Conservation (phyloP, 2,113 vertebrate species). For the Myocastor coypus region DNA sequence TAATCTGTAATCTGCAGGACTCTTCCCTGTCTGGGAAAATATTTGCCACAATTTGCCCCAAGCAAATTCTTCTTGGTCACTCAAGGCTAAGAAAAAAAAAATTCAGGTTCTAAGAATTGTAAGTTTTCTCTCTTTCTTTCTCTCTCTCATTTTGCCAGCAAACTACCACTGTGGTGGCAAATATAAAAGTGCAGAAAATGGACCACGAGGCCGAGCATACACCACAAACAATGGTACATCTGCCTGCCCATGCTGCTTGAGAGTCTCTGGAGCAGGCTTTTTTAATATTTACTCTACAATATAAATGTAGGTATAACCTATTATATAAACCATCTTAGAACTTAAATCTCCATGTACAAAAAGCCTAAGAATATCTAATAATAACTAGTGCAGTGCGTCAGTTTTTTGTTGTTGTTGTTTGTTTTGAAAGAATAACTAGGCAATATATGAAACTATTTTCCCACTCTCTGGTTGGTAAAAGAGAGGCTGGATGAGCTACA, state of each 20-base stretch:
- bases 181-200: constrained; percentile 92
- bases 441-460: constrained; percentile 91
- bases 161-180: constrained; percentile 90
- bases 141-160: constrained; percentile 83
- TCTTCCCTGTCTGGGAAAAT: constrained; percentile 81
- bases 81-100: constrained; percentile 86
- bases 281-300: constrained; percentile 91
- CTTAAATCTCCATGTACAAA: constrained; percentile 93
- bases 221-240: constrained; percentile 91
- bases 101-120: constrained; percentile 84
- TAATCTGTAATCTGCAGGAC: constrained; percentile 85
- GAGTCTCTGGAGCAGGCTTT: constrained; percentile 88
- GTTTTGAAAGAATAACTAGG: constrained; percentile 89
- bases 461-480: constrained; percentile 89
- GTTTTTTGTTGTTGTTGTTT: constrained; percentile 78
- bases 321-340: constrained; percentile 93
- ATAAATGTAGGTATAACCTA: constrained; percentile 93
- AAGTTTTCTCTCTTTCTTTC: not conserved
- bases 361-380: constrained; percentile 93
- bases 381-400: constrained; percentile 93
- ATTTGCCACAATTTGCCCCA: constrained; percentile 87
- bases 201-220: constrained; percentile 89
- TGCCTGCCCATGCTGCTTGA: constrained; percentile 88
- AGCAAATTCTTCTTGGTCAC: constrained; percentile 89
- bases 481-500: constrained; percentile 88